Evolutionary conservation across 1,140 invertebrate species (phyloP).

Genomic region (Heliconius himera): DNA sequence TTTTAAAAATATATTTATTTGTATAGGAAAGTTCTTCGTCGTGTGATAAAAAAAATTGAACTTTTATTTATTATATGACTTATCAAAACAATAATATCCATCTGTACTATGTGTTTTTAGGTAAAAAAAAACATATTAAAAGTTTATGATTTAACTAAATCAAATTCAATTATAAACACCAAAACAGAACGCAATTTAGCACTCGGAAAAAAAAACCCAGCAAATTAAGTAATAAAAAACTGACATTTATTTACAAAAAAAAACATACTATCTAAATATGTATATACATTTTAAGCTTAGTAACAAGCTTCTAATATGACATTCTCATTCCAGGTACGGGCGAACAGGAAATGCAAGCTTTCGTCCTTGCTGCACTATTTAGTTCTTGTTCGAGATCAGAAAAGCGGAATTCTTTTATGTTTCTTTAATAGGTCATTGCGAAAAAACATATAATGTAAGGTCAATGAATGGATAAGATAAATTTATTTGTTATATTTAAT

Average conservation of each 20-base stretch:
- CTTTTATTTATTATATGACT: too few species aligned
- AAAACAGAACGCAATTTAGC: too few species aligned
- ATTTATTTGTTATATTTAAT: too few species aligned
- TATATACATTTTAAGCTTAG: neutral
- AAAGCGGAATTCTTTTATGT: neutral
- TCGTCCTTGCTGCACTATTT: neutral
- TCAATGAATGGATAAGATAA: neutral
- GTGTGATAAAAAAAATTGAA: too few species aligned
- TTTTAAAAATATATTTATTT: too few species aligned
- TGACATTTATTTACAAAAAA: neutral
- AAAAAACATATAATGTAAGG: neutral
- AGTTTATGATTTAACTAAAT: too few species aligned
- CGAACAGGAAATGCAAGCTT: conserved; percentile 1
- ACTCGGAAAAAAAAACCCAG: too few species aligned
- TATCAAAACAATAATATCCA: too few species aligned
- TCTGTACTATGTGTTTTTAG: too few species aligned
- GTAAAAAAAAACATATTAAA: too few species aligned
- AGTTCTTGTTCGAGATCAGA: neutral
- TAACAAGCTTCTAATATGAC: neutral
- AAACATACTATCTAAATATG: neutral
- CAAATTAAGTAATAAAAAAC: neutral
- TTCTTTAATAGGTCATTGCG: neutral
- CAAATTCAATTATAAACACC: too few species aligned
- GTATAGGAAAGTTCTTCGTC: too few species aligned
- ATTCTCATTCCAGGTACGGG: neutral